Evolutionary conservation across 2,888 invertebrate genomes (phyloP), one percentile per base, ranked within the genome.

Genomic region (Leucoptera coffeella): DNA sequence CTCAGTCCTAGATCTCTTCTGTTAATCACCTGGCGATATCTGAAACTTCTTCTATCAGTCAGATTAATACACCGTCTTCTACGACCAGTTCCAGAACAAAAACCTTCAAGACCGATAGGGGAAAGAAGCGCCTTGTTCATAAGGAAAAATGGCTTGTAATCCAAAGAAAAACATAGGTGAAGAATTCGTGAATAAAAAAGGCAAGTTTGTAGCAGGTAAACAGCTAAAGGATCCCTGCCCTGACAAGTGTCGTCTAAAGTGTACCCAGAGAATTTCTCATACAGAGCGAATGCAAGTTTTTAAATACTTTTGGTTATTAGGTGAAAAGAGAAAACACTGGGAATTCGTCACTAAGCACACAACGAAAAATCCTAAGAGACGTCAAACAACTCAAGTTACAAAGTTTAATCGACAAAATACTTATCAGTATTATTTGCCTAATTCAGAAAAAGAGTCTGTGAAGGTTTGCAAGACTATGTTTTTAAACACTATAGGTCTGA

Each of bases 401-500:
- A 31, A 31, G 23, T 28, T 29, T 15, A 25, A 33, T 23, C 23
- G 29, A 20, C 25, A 33, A 24, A 31, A 33, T 15, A 29, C 29
- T 10, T 33, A 24, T 26, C 17, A 30, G 8, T 33, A 33, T 20
- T 32, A 27, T 25, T 24, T 31, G 25, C 33, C 28, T 9, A 27
- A 31, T 23, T 23, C 17, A 14, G 23, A 23, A 5, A 28, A 23
- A 22, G 19, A 28, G 13, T 6, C 14, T 22, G 15, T 26, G 9
- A 26, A 25, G 12, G 34, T 34, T 7, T 35, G 35, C 30, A 34
- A 34, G 25, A 32, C 31, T 12, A 35, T 34, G 32, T 32, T 36
- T 29, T 25, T 36, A 8, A 36, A 30, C 26, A 36, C 36, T 2
- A 27, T 35, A 29, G 19, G 29, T n/a, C 3, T 30, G 22, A 29